These are phyloP conservation scores for Bombus polaris DNA, from an alignment of 1,140 invertebrate genomes.

Conservation along the genomic window DNA sequence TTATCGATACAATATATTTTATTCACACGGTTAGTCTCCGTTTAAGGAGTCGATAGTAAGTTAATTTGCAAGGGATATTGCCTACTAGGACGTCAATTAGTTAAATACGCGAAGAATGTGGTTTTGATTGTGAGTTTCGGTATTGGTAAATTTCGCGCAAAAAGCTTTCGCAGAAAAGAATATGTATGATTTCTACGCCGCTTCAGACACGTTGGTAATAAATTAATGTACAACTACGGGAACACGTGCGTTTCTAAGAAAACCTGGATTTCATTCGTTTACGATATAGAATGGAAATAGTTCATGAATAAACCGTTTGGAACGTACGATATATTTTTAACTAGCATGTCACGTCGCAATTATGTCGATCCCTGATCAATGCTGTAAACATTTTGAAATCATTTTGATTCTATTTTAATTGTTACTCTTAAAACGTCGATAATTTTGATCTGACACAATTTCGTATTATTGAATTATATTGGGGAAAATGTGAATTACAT, in stretches of 20 bases:
- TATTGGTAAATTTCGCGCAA: not conserved
- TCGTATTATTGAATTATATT: too few relatives aligned
- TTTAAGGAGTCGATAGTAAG: not conserved
- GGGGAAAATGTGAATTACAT: too few relatives aligned
- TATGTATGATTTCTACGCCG: not conserved
- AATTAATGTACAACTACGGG: constrained; percentile 15
- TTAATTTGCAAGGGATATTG: not conserved
- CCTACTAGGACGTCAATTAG: not conserved
- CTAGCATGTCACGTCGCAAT: too few relatives aligned
- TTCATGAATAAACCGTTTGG: too few relatives aligned
- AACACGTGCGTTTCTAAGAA: not conserved
- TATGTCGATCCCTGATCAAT: too few relatives aligned
- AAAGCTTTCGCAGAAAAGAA: not conserved
- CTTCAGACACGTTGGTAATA: not conserved
- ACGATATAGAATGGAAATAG: too few relatives aligned
- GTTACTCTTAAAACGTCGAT: too few relatives aligned
- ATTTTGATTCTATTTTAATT: too few relatives aligned
- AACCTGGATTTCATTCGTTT: not conserved
- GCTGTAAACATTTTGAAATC: too few relatives aligned
- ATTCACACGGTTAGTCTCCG: not conserved
- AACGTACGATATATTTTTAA: too few relatives aligned
- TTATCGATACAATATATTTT: not conserved
- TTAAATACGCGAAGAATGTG: not conserved
- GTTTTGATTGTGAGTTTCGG: not conserved
- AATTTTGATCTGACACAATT: too few relatives aligned